Base-by-base conservation (phyloP, 2,797 vertebrate genomes). In the Halcyon chelicuti region DNA sequence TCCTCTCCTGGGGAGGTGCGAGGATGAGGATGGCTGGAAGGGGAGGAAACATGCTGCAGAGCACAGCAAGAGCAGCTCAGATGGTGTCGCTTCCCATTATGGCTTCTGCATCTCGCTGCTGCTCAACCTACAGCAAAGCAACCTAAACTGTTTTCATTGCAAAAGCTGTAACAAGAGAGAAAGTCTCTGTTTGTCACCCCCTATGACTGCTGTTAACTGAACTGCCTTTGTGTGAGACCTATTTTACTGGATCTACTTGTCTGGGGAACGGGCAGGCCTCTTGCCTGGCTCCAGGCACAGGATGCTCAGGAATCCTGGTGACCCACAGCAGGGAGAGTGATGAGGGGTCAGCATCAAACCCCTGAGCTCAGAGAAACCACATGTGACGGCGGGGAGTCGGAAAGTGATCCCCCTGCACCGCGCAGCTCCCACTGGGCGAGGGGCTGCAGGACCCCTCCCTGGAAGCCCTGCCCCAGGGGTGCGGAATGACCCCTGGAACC, bases 341-440 rank as follows among this genome's bases (percentile, higher is more conserved):
- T 3, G 18, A 72, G 46, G 15, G 3, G 15, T 52, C 10, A 2
- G 28, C 46, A 66, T 49, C 78, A 88, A 65, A 85, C 9, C 26
- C 35, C 51, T 1, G 10, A 52, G 25, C 74, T 67, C 51, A 60
- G 33, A 51, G 61, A 67, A 73, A 28, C 23, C 54, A 26, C 7
- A 3, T n/a, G 54, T 17, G 21, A 22, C 60, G n/a, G 44, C 6
- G 1, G 31, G 51, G 23, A 46, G 28, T 31, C 4, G 12, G 21
- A 71, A 63, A 61, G 61, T 2, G 1, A 81, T 47, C 21, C 13
- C 33, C 29, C 57, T 3, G 7, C 0, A 16, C 49, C 5, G 0
- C 4, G 16, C 16, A 65, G 72, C 73, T 65, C 51, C 72, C 0
- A 4, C 29, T 26, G 44, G 28, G 60, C 1, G 0, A 52, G 44